Percentiles rank a stretch among this genome's conserved stretches.
Evolutionary conservation across 1,140 invertebrate genomes (phyloP).

Genomic region (Prorops nasuta): DNA sequence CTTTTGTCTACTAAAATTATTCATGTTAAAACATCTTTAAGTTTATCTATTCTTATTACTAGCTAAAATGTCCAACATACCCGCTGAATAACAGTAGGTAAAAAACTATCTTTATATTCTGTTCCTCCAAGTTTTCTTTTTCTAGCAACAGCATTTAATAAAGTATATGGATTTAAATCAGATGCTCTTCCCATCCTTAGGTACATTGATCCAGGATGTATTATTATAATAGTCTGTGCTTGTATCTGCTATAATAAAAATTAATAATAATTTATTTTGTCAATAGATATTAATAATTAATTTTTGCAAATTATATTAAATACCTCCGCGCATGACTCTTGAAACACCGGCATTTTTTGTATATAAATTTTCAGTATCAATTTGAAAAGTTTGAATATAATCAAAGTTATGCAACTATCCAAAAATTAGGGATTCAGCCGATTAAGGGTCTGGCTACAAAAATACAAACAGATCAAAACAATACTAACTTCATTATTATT

Average conservation of each 20-base stretch:
- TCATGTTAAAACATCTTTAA: not conserved
- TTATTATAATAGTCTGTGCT: slow-evolving; percentile 83
- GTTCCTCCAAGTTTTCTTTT: slow-evolving; percentile 59
- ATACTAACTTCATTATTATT: too few species aligned
- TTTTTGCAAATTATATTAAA: slow-evolving; percentile 2
- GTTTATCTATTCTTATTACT: too few species aligned
- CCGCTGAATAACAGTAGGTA: slow-evolving; percentile 63
- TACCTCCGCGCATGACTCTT: slow-evolving; percentile 49
- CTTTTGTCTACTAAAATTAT: slow-evolving; percentile 57
- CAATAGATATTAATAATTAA: not conserved
- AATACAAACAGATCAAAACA: too few species aligned
- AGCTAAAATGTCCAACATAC: slow-evolving; percentile 37
- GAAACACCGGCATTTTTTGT: slow-evolving; percentile 47
- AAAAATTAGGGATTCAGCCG: too few species aligned
- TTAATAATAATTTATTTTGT: not conserved
- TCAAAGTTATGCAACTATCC: too few species aligned
- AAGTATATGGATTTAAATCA: slow-evolving; percentile 79
- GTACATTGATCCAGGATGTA: slow-evolving; percentile 90
- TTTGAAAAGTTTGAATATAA: too few species aligned
- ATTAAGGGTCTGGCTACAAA: too few species aligned
- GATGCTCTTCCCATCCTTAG: slow-evolving; percentile 86
- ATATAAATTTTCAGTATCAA: not conserved
- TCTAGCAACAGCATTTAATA: slow-evolving; percentile 85
- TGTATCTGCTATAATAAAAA: slow-evolving; percentile 62
- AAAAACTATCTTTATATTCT: slow-evolving; percentile 65